Evolutionary conservation across 2,888 invertebrate species (phyloP).

Genomic region (Argyresthia albistria): DNA sequence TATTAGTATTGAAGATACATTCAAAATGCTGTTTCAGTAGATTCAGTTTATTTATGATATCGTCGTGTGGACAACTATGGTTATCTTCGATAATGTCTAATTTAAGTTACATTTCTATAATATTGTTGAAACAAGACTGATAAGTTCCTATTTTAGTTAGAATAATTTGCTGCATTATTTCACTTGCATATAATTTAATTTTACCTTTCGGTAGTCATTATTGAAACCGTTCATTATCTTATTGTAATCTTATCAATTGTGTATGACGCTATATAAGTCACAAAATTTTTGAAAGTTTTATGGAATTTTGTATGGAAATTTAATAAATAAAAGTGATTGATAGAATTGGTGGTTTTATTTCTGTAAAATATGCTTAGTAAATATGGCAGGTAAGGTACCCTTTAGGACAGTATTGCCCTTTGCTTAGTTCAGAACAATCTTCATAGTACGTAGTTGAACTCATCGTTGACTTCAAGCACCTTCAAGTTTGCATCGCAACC

Average conservation of each 20-base stretch:
- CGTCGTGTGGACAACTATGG: constrained; percentile 50
- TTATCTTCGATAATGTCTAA: constrained; percentile 24
- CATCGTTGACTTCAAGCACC: too few relatives aligned
- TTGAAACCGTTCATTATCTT: constrained; percentile 44
- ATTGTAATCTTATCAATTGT: constrained; percentile 65
- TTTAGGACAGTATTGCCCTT: too few relatives aligned
- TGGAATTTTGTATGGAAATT: constrained; percentile 69
- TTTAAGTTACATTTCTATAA: constrained; percentile 60
- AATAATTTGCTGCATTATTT: constrained; percentile 66
- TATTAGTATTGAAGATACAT: too few relatives aligned
- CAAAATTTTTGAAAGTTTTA: constrained; percentile 68
- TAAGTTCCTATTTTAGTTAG: constrained; percentile 71
- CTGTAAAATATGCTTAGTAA: not conserved
- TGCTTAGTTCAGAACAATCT: too few relatives aligned
- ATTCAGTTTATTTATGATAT: not conserved
- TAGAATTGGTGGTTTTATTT: constrained; percentile 48
- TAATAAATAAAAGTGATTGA: constrained; percentile 70
- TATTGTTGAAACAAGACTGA: constrained; percentile 65
- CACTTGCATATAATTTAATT: constrained; percentile 44
- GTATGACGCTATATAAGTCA: constrained; percentile 70
- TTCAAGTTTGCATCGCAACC: too few relatives aligned
- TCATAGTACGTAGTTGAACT: too few relatives aligned
- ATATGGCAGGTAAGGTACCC: too few relatives aligned
- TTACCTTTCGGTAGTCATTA: constrained; percentile 55
- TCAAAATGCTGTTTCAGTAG: too few relatives aligned